Evolutionary conservation across 1,140 invertebrate genomes (phyloP), one percentile per base, ranked within the genome.

Genomic region (Ganaspis sp.): DNA sequence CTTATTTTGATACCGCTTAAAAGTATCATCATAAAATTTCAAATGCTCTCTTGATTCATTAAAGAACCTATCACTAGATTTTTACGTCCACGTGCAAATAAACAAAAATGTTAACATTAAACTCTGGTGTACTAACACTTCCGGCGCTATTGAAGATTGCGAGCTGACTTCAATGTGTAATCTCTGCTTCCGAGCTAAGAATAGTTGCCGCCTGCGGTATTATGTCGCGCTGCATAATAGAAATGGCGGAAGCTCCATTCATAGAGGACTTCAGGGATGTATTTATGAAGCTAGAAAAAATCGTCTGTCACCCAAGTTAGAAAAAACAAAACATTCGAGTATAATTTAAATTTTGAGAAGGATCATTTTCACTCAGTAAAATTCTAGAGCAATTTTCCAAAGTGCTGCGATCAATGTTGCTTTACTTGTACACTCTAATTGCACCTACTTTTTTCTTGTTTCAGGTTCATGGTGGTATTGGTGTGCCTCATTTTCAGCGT

Each of bases 401-500:
- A 64, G 58, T 64, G 58, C 26, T 26, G 1, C 17, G 9, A 23
- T 29, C 23, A 15, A 34, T 15, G 26, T 15, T 19, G 4, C 45
- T 49, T 29, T 29, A 64, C 3, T 64, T 26, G 12, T 21, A 34
- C 26, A 23, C 21, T 54, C 21, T 54, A 54, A 54, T 54, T 19
- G 21, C 11, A 11, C 6, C 19, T 54, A 54, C 9, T 54, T 79
- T 75, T 74, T 72, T 84, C 87, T 87, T 86, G 85, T 94, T 92
- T 72, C 94, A 96, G 96, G 93, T 95, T 96, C 93, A 93, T 95
- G 93, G 92, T 95, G 86, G 94, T 95, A 78, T 91, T 95, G 85
- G 93, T 95, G 74, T 95, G 94, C 91, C 93, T 95, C 85, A 95
- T 95, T 92, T 95, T 95, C 92, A 95, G 94, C 86, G 94, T 95